Evolutionary conservation across 2,888 invertebrate species (phyloP), one percentile per base, ranked within the genome.

Genomic region (Notodonta dromedarius): DNA sequence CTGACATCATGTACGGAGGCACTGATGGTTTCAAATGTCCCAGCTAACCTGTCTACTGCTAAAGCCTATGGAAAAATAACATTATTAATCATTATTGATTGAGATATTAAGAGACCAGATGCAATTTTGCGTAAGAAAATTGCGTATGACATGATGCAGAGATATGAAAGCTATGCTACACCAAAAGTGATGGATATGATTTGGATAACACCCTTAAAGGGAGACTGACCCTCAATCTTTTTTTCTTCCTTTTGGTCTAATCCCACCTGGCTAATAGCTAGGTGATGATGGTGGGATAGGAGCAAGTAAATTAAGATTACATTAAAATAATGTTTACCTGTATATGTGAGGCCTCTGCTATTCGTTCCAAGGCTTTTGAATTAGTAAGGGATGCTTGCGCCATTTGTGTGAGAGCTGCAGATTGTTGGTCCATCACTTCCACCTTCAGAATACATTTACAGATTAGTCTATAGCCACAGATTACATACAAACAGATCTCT

Each of bases 321-420:
- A 44, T 0, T 24, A 44, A 13, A 46, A n/a, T 14, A 12, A n/a
- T 42, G 56, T n/a, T 63, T 73, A 92, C 92, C 81, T 92, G 92
- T 63, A 88, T 76, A 73, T 89, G 87, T 56, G 91, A 85, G 11
- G 92, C 88, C 58, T 91, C 91, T n/a, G 92, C 91, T 61, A 92
- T 78, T 68, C 80, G 76, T 58, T 87, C 87, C 70, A 91, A 69
- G 0, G 91, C 86, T 65, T 87, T 88, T 0, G 91, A 86, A 59
- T 88, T 87, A 24, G 65, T 81, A 2, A 87, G 78, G 5, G 86
- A 83, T 0, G 90, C 86, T 62, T 90, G 85, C 1, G 91, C 91
- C 71, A 92, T 81, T 66, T 89, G 87, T 6, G 83, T 72, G 71
- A 91, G 78, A 0, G 91, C 91, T 16, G 82, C 69, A 6, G 90